Evolutionary conservation across 2,888 invertebrate species (phyloP).

Genomic region (Macrosiphum euphorbiae): DNA sequence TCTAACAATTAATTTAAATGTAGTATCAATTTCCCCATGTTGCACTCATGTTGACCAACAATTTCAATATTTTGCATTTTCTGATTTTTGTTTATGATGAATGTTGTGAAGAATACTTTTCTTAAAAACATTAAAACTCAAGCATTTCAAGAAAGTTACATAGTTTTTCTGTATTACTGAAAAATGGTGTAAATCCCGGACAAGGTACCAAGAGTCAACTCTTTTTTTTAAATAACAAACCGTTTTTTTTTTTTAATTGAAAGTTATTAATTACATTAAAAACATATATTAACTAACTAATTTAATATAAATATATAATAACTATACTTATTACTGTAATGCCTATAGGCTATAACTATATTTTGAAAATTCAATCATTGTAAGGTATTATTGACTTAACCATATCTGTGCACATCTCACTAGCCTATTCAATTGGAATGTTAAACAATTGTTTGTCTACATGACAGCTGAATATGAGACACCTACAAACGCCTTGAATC

Average conservation of each 20-base stretch:
- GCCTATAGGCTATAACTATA: not conserved
- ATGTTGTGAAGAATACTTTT: too few relatives aligned
- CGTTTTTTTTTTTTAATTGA: not conserved
- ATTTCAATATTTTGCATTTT: not conserved
- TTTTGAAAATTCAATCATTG: not conserved
- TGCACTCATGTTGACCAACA: not conserved
- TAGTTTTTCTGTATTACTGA: not conserved
- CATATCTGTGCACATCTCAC: conserved; percentile 76
- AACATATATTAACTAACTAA: not conserved
- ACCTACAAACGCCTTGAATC: conserved; percentile 86
- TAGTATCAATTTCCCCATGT: not conserved
- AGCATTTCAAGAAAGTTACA: not conserved
- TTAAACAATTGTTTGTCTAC: conserved; percentile 96
- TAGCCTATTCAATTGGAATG: conserved; percentile 98
- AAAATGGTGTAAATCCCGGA: not conserved
- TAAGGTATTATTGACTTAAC: conserved; percentile 67
- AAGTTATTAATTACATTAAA: not conserved
- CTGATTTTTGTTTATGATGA: not conserved
- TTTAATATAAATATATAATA: not conserved
- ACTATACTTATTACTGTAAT: not conserved
- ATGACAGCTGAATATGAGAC: conserved; percentile 97
- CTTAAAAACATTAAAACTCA: too few relatives aligned
- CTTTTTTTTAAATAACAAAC: too few relatives aligned
- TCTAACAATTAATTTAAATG: not conserved
- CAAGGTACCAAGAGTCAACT: too few relatives aligned